Percentiles rank a stretch among this genome's conserved stretches.
Evolutionary conservation across 2,797 vertebrate species (phyloP).

Genomic region (Mastacembelus armatus): DNA sequence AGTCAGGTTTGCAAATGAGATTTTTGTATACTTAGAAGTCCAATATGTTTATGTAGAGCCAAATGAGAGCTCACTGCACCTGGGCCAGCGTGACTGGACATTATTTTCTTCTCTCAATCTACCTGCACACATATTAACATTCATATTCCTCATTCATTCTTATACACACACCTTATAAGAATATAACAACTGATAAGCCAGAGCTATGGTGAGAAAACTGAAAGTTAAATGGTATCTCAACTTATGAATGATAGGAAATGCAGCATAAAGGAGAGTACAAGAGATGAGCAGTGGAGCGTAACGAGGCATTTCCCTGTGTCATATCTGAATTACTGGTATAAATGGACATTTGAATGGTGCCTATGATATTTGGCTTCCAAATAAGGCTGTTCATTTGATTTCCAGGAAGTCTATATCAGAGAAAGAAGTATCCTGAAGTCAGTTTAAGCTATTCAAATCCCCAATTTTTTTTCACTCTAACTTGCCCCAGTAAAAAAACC

Average conservation of each 20-base stretch:
- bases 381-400: slow-evolving; percentile 45
- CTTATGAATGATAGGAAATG: slow-evolving; percentile 40
- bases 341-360: slow-evolving; percentile 62
- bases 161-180: not conserved
- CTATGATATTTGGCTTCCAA: slow-evolving; percentile 50
- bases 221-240: slow-evolving; percentile 5
- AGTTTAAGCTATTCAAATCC: slow-evolving; percentile 15
- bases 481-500: not conserved
- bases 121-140: too few relatives aligned
- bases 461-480: not conserved
- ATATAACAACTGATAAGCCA: not conserved
- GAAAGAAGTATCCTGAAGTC: not conserved
- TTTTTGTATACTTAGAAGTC: slow-evolving; percentile 7
- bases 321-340: slow-evolving; percentile 66
- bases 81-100: not conserved
- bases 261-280: not conserved
- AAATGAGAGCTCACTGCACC: not conserved
- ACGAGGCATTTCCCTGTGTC: slow-evolving; percentile 46
- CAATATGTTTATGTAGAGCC: slow-evolving; percentile 10
- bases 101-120: not conserved
- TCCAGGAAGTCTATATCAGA: slow-evolving; percentile 54
- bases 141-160: not conserved
- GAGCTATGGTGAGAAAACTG: not conserved
- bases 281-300: slow-evolving; percentile 20
- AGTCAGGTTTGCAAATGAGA: not conserved